phyloP scores from a whole-genome alignment of 2,888 invertebrate species.

The Aspidiotus rigidus region DNA sequence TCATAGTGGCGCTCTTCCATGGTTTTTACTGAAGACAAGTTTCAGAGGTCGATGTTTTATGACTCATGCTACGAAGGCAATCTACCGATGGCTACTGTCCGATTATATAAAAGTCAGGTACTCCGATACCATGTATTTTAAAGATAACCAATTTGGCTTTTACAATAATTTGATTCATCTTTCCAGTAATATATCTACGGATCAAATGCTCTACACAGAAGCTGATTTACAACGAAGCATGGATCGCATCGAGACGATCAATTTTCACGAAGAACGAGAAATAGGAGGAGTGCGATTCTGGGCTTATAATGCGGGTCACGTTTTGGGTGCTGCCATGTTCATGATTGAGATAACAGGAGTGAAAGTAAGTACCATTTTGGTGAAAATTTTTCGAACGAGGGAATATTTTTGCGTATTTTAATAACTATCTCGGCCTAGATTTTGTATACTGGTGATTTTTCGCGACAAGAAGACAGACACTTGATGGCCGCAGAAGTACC shows the following conservation, averaged over 20 bases:
- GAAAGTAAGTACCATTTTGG: constrained; percentile 49
- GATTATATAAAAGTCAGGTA: constrained; percentile 97
- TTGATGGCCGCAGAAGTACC: constrained; percentile 99
- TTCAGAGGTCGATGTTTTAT: constrained; percentile 97
- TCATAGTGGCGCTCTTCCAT: constrained; percentile 95
- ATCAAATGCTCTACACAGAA: constrained; percentile 95
- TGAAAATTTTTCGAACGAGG: not conserved
- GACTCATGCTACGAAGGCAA: constrained; percentile 99
- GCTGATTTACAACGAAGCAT: constrained; percentile 93
- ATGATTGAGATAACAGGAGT: constrained; percentile 99
- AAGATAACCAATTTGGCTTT: not conserved
- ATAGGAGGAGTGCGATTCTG: constrained; percentile 94
- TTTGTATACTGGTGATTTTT: constrained; percentile 96
- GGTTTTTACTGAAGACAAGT: constrained; percentile 94
- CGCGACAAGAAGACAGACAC: constrained; percentile 96
- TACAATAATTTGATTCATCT: constrained; percentile 7
- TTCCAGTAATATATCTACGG: constrained; percentile 86
- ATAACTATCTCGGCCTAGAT: constrained; percentile 46
- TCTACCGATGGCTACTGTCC: constrained; percentile 94
- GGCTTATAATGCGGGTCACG: constrained; percentile 98
- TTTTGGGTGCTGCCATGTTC: constrained; percentile 98
- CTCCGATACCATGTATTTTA: constrained; percentile 29
- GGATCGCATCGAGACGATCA: constrained; percentile 97
- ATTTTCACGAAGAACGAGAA: constrained; percentile 96
- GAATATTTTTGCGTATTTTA: not conserved